A percentile compares a stretch with the other conserved stretches of the same genome.
These are phyloP conservation scores for Chloroclysta siterata DNA, from an alignment of 2,888 invertebrate genomes.

Conservation along the genomic window DNA sequence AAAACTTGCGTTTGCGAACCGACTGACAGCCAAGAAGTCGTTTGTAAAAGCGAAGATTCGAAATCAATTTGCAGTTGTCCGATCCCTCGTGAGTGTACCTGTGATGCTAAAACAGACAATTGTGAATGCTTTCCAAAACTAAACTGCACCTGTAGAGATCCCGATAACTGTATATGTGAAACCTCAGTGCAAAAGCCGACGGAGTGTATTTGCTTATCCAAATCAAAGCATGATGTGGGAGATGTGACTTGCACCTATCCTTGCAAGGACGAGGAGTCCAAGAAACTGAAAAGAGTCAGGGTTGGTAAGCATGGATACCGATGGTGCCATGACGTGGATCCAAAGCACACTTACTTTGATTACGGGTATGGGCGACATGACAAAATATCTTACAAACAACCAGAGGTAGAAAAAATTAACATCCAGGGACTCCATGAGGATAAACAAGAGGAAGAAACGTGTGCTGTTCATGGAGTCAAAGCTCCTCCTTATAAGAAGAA, in stretches of 20 bases:
- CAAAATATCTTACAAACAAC: conserved; percentile 57
- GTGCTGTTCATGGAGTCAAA: conserved; percentile 54
- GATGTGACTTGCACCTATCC: conserved; percentile 57
- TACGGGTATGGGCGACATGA: conserved; percentile 70
- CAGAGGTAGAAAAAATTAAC: conserved; percentile 57
- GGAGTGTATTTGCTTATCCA: conserved; percentile 62
- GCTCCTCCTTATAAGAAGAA: conserved; percentile 64
- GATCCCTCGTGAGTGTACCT: conserved; percentile 55
- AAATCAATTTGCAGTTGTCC: conserved; percentile 64
- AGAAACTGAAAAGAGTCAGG: conserved; percentile 63
- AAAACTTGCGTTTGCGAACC: conserved; percentile 65
- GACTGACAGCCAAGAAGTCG: conserved; percentile 45
- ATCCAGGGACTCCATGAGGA: conserved; percentile 64
- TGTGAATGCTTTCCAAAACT: conserved; percentile 64
- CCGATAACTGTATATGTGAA: conserved; percentile 70
- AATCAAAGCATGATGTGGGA: conserved; percentile 42
- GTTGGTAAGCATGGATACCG: conserved; percentile 72
- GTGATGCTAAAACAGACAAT: conserved; percentile 46
- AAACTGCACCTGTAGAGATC: conserved; percentile 65
- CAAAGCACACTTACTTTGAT: conserved; percentile 74
- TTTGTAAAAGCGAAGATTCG: conserved; percentile 55
- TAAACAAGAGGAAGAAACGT: conserved; percentile 43
- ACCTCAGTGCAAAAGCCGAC: conserved; percentile 44
- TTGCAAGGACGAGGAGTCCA: conserved; percentile 46
- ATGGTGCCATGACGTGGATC: conserved; percentile 76